Evolutionary conservation across 2,888 invertebrate species (phyloP), one percentile per base, ranked within the genome.

Genomic region (Boloria euphrosyne): DNA sequence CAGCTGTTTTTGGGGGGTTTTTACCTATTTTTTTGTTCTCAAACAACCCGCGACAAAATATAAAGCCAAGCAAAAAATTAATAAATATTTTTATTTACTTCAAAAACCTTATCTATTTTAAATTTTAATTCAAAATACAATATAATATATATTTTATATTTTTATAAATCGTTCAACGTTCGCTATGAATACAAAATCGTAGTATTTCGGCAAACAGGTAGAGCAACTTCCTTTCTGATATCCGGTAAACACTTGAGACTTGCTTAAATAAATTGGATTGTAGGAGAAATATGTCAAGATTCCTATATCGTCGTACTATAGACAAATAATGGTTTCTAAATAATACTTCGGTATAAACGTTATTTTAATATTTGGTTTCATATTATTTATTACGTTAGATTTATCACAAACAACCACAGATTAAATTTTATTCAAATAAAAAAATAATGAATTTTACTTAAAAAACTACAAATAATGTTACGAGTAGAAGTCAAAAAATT

Each of bases 181-280:
- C 22, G 46, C 44, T n/a, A 46, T 46, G 57, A 57, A 46, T 57
- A 57, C 57, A 22, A 57, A 57, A 57, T 57, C 57, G 10, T 57
- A 59, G 58, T 31, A 59, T 59, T 59, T 59, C 16, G 58, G 49
- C 46, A 47, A 49, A 59, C 58, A 47, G 58, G 46, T 59, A 49
- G 27, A 14, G 47, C 27, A 31, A 27, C 58, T 49, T 59, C 31
- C 46, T 59, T 59, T 49, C 31, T 49, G 49, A 59, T 59, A 59
- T 58, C 64, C 53, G 61, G 66, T 44, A 65, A 66, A 61, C 68
- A 65, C 68, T 73, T 52, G 65, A 65, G 60, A 53, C 51, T 79
- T 80, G 76, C 83, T 85, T 74, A 80, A 77, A 79, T 81, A 83
- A 80, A 85, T 86, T 85, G 84, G 78, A 83, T 81, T 74, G 72